phyloP scores from a whole-genome alignment of 2,888 invertebrate species.

The Noctua janthina region DNA sequence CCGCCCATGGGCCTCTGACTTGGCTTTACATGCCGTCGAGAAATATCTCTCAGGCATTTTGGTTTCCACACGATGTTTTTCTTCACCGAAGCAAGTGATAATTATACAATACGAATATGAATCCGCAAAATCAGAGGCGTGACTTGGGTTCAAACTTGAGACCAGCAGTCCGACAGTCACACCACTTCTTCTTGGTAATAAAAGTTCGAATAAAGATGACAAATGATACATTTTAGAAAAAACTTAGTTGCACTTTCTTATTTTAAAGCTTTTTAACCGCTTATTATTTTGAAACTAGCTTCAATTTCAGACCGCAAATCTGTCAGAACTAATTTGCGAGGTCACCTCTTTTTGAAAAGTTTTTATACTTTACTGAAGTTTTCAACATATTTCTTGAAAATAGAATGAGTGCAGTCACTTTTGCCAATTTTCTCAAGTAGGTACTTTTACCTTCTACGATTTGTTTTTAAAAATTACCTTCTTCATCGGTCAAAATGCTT shows the following conservation, averaged over 20 bases:
- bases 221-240: background rate
- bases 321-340: constrained; percentile 20
- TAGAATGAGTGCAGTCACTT: background rate
- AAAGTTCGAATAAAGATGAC: constrained; percentile 6
- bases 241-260: background rate
- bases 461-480: background rate
- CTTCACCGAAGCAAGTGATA: no score
- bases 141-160: no score
- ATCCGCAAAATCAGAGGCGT: no score
- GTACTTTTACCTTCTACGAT: background rate
- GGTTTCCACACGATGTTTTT: no score
- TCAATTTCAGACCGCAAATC: constrained; percentile 28
- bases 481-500: background rate
- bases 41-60: no score
- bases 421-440: constrained; percentile 1
- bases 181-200: background rate
- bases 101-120: no score
- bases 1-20: no score
- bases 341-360: constrained; percentile 26
- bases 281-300: constrained; percentile 1
- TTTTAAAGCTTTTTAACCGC: background rate
- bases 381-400: constrained; percentile 20
- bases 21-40: no score
- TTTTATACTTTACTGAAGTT: constrained; percentile 28
- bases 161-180: no score